phyloP scores from a whole-genome alignment of 2,113 vertebrate genomes.

The Zootoca vivipara region DNA sequence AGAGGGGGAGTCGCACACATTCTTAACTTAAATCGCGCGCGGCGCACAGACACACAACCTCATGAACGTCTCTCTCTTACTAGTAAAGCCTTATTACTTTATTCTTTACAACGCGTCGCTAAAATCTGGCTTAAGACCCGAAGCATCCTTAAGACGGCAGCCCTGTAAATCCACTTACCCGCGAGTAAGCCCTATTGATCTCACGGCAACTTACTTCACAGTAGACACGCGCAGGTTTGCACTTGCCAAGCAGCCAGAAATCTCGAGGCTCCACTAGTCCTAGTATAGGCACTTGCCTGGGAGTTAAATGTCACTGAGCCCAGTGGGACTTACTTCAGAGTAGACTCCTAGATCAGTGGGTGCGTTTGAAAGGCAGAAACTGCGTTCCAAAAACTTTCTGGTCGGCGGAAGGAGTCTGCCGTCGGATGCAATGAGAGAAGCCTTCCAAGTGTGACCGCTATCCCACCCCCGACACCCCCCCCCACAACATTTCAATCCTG shows the following conservation, averaged over 20 bases:
- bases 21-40: too few species aligned
- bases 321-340: not conserved
- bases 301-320: not conserved
- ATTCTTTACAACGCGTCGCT: not conserved
- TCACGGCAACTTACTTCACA: not conserved
- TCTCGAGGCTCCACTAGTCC: not conserved
- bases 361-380: not conserved
- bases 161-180: not conserved
- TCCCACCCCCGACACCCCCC: too few species aligned
- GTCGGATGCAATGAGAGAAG: too few species aligned
- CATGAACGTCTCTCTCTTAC: too few species aligned
- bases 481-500: not conserved
- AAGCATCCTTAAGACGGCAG: not conserved
- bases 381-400: not conserved
- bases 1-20: too few species aligned
- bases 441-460: too few species aligned
- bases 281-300: not conserved
- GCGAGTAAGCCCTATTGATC: not conserved
- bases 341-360: not conserved
- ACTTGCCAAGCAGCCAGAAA: not conserved
- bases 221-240: not conserved
- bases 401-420: not conserved
- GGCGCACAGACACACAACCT: too few species aligned
- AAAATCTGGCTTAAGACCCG: not conserved
- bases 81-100: not conserved